Evolutionary conservation across 2,797 vertebrate species (phyloP), one percentile per base, ranked within the genome.

Genomic region (Brotula barbata): DNA sequence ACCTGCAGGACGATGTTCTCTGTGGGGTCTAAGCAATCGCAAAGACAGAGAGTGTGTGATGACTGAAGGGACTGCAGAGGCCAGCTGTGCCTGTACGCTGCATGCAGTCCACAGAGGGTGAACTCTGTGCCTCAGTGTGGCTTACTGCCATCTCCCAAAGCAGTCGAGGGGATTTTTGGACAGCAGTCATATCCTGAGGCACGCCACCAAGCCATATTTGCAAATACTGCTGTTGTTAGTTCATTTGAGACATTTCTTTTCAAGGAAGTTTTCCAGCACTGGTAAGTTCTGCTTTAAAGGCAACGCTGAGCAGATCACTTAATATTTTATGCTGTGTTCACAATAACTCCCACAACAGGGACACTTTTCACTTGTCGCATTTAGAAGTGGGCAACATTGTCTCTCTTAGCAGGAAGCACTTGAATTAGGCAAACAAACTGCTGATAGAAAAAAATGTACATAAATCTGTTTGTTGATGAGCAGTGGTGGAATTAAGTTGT

Each of bases 1-100:
- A 96, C 92, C 84, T 92, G 76, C 64, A 99, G 94, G 67, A 73
- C 86, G 77, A 99, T 91, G 84, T 93, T 94, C 86, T 98, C 97
- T 39, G 95, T 95, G 59, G 95, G 94, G 89, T 98, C 97, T 99
- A 88, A 37, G 75, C 78, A 86, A 82, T 82, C 46, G 75, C 20
- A 48, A 16, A 66, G 54, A 54, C 44, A 45, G 5, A 20, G 20
- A 10, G 12, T 5, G 28, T 41, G 36, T 12, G 48, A 62, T 48
- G 55, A 51, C 34, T 36, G 65, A 49, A 19, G 45, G 55, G 49
- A 23, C 52, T 19, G 33, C 44, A 57, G 50, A 73, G 49, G 45
- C 45, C 8, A 19, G 36, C 65, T 23, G 66, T 60, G 70, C 37
- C 50, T 58, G 48, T n/a, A 20, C 23, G 28, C 73, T 55, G 66